phyloP scores from a whole-genome alignment of 2,113 vertebrate genomes.

The Notarius lentiginosus region DNA sequence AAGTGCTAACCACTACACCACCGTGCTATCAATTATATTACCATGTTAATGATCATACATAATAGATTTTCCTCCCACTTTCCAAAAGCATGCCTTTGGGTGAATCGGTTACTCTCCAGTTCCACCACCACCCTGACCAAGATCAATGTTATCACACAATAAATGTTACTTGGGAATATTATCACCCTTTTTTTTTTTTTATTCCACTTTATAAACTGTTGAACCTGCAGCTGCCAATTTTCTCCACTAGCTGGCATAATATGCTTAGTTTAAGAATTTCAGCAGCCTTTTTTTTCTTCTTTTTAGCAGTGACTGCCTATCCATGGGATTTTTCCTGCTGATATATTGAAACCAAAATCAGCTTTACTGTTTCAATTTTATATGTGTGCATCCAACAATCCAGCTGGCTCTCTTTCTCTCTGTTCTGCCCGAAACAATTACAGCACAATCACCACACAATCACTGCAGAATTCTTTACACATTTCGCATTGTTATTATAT shows the following conservation, averaged over 20 bases:
- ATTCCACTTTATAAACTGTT: not conserved
- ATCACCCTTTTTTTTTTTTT: not conserved
- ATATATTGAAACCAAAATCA: not conserved
- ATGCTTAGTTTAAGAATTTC: not conserved
- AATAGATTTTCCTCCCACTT: not conserved
- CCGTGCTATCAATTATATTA: not conserved
- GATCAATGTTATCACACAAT: not conserved
- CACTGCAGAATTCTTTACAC: conserved; percentile 10
- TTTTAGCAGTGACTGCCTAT: not conserved
- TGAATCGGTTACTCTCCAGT: not conserved
- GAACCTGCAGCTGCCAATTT: not conserved
- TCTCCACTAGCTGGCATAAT: conserved; percentile 34
- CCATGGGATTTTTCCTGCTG: not conserved
- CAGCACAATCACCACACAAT: not conserved
- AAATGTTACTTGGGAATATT: not conserved
- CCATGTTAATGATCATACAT: not conserved
- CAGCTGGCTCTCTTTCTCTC: conserved; percentile 3
- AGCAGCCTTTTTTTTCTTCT: not conserved
- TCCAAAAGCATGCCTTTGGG: not conserved
- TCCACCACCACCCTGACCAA: not conserved
- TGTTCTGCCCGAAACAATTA: conserved; percentile 1
- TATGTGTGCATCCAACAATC: not conserved
- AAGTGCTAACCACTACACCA: too few relatives aligned
- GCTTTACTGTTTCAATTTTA: conserved; percentile 9
- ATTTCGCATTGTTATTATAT: not conserved